A percentile compares a stretch with the other conserved stretches of the same genome.
Evolutionary conservation across 2,113 vertebrate genomes (phyloP).

Genomic region (Triplophysa dalaica): DNA sequence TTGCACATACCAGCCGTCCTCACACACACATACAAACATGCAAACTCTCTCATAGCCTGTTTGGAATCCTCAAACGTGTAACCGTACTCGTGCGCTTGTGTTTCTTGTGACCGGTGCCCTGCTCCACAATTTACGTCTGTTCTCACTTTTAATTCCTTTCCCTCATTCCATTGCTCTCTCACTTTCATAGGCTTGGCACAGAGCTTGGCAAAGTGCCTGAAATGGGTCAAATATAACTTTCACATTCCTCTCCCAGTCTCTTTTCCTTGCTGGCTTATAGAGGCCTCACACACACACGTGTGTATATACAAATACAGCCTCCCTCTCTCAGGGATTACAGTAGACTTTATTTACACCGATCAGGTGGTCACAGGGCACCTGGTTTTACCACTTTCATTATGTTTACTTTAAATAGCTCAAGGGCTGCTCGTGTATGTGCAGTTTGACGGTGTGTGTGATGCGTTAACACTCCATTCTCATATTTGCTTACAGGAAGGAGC

Average conservation of each 20-base stretch:
- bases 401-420: constrained; percentile 39
- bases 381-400: constrained; percentile 40
- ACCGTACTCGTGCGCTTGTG: constrained; percentile 56
- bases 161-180: constrained; percentile 43
- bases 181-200: constrained; percentile 55
- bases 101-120: constrained; percentile 38
- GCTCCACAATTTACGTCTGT: constrained; percentile 44
- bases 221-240: constrained; percentile 70
- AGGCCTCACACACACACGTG: constrained; percentile 22
- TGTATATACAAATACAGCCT: constrained; percentile 16
- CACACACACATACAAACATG: constrained; percentile 39
- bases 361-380: constrained; percentile 45
- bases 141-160: constrained; percentile 32
- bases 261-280: constrained; percentile 43
- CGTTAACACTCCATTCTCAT: constrained; percentile 19
- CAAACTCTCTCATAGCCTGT: constrained; percentile 38
- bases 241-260: constrained; percentile 59
- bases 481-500: constrained; percentile 22
- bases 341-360: constrained; percentile 54
- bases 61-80: constrained; percentile 44
- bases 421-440: background rate
- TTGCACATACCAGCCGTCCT: constrained; percentile 58
- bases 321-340: constrained; percentile 39
- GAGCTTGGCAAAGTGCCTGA: constrained; percentile 59
- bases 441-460: background rate